These are phyloP conservation scores for Pseudochromis fuscus DNA, from an alignment of 2,797 vertebrate genomes.

Conservation along the genomic window DNA sequence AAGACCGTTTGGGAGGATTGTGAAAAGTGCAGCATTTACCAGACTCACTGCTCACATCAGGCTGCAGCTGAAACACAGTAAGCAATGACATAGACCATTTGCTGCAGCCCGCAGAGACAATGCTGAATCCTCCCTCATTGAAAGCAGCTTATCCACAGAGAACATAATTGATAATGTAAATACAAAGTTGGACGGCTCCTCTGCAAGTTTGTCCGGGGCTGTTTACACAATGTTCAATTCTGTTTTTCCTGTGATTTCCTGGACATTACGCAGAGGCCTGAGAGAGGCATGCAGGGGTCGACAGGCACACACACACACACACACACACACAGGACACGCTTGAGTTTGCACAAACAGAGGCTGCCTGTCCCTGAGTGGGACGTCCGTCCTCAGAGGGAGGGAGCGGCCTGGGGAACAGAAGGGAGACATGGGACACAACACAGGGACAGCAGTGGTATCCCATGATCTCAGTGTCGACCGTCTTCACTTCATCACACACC, in stretches of 20 bases:
- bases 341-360: conserved; percentile 85
- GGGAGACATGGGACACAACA: conserved; percentile 57
- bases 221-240: conserved; percentile 86
- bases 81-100: conserved; percentile 75
- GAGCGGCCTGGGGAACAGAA: conserved; percentile 43
- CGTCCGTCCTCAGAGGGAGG: conserved; percentile 60
- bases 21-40: conserved; percentile 21
- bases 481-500: conserved; percentile 26
- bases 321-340: conserved; percentile 71
- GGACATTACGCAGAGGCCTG: conserved; percentile 82
- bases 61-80: conserved; percentile 48
- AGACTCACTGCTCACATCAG: conserved; percentile 1
- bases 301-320: conserved; percentile 57
- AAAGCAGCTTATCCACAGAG: conserved; percentile 75
- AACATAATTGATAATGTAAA: conserved; percentile 85
- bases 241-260: conserved; percentile 85
- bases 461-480: conserved; percentile 49
- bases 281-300: conserved; percentile 77
- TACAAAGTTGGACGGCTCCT: conserved; percentile 79
- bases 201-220: conserved; percentile 78
- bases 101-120: conserved; percentile 64
- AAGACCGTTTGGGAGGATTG: neutral
- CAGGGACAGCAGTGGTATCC: conserved; percentile 47
- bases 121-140: conserved; percentile 55
- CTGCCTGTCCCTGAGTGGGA: conserved; percentile 76